A percentile compares a stretch with the other conserved stretches of the same genome.
Conservation (phyloP, 2,113 vertebrate species). For the Murina feae region DNA sequence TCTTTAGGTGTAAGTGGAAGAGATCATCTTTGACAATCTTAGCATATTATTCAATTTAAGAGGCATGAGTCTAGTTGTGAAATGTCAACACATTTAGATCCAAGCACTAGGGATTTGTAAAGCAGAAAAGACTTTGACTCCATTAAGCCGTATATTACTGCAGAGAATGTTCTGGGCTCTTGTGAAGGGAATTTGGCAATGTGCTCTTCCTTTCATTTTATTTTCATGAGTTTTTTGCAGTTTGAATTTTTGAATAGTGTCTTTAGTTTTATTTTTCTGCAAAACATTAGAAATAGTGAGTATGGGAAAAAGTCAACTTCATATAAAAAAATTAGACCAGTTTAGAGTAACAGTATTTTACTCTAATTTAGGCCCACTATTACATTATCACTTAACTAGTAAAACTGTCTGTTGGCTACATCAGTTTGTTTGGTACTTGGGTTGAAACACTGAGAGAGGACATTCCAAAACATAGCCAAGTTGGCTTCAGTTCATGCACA, state of each 20-base stretch:
- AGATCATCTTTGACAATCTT: conserved; percentile 57
- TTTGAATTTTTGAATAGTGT: conserved; percentile 58
- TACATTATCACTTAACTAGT: conserved; percentile 71
- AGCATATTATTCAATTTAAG: conserved; percentile 58
- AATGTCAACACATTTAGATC: conserved; percentile 66
- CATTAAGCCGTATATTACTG: conserved; percentile 43
- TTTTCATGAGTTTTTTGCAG: conserved; percentile 66
- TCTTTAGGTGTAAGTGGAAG: conserved; percentile 41
- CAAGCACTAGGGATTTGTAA: conserved; percentile 51
- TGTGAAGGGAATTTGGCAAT: conserved; percentile 65
- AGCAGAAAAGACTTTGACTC: conserved; percentile 50
- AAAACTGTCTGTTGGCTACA: conserved; percentile 67
- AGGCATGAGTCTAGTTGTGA: conserved; percentile 52
- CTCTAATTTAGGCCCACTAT: conserved; percentile 67
- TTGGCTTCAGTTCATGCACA: conserved; percentile 73
- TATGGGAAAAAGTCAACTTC: conserved; percentile 57
- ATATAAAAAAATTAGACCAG: conserved; percentile 37
- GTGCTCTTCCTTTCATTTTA: conserved; percentile 60
- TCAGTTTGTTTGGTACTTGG: conserved; percentile 71
- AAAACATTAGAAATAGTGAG: conserved; percentile 43
- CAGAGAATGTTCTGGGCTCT: conserved; percentile 19
- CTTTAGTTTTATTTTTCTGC: conserved; percentile 60
- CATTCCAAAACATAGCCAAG: conserved; percentile 74
- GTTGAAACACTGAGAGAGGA: conserved; percentile 68
- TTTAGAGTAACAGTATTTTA: conserved; percentile 53